These are phyloP conservation scores for Larimichthys crocea DNA, from an alignment of 2,113 vertebrate species.

Conservation along the genomic window DNA sequence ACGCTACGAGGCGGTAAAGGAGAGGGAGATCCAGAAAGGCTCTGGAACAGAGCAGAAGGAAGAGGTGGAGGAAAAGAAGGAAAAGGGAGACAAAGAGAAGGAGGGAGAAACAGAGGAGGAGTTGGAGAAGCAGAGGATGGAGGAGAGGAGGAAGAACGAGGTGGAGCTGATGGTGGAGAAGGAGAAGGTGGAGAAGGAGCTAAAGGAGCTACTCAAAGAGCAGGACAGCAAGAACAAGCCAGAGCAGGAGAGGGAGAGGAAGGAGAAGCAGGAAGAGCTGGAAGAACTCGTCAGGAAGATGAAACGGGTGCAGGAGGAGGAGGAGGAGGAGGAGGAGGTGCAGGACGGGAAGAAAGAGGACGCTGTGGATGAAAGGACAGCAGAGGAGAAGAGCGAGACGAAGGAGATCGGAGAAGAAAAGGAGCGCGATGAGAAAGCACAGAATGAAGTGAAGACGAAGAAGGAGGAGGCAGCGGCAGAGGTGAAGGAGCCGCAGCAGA, in stretches of 20 bases:
- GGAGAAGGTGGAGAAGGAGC: conserved; percentile 79
- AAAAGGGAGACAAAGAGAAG: conserved; percentile 37
- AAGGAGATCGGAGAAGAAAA: conserved; percentile 38
- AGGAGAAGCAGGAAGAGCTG: conserved; percentile 77
- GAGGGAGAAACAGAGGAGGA: conserved; percentile 45
- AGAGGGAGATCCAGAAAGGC: conserved; percentile 60
- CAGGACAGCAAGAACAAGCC: conserved; percentile 67
- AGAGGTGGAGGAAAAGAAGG: conserved; percentile 52
- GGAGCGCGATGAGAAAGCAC: conserved; percentile 2
- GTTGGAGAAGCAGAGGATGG: conserved; percentile 58
- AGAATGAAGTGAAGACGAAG: conserved; percentile 35
- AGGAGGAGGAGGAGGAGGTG: conserved; percentile 61
- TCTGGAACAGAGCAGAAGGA: conserved; percentile 35
- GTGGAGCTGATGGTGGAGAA: conserved; percentile 85
- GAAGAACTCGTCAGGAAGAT: conserved; percentile 75
- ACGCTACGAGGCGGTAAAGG: conserved; percentile 72
- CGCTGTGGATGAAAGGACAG: not conserved
- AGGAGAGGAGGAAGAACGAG: conserved; percentile 71
- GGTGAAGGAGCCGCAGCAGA: conserved; percentile 76
- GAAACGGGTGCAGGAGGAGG: conserved; percentile 72
- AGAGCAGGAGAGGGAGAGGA: conserved; percentile 71
- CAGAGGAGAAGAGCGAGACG: conserved; percentile 31
- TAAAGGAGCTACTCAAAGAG: conserved; percentile 68
- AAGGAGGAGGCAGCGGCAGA: conserved; percentile 9
- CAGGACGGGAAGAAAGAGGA: conserved; percentile 40